These are phyloP conservation scores for Ispidina lecontei DNA, from an alignment of 2,797 vertebrate genomes.

Conservation along the genomic window DNA sequence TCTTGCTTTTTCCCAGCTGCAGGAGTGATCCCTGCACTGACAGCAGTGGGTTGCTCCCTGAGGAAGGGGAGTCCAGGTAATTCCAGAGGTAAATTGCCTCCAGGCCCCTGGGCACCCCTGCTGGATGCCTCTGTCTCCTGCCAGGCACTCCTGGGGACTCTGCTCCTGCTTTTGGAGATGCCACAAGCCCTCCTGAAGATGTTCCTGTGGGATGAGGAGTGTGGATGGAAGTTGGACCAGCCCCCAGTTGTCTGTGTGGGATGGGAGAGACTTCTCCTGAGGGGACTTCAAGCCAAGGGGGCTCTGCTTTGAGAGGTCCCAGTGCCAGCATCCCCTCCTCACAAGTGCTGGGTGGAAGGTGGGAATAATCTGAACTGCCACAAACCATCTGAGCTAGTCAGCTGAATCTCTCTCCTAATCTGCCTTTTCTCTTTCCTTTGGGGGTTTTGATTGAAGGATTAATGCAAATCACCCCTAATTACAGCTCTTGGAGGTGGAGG, in stretches of 20 bases:
- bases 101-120: no score
- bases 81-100: rapidly evolving
- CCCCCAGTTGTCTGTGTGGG: background rate
- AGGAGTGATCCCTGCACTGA: background rate
- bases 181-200: background rate
- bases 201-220: background rate
- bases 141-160: background rate
- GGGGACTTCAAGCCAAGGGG: background rate
- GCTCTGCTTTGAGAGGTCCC: background rate
- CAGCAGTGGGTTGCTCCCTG: rapidly evolving
- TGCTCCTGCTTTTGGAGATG: background rate
- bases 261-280: background rate
- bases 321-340: no score
- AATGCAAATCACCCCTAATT: background rate
- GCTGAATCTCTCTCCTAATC: background rate
- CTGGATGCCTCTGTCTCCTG: background rate
- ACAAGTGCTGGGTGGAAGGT: background rate
- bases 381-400: background rate
- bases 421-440: background rate
- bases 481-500: background rate
- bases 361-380: background rate
- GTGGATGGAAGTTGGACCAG: background rate
- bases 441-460: slow-evolving; percentile 6
- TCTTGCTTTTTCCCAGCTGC: background rate
- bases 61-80: rapidly evolving